A percentile compares a stretch with the other conserved stretches of the same genome.
Conservation (phyloP, 2,113 vertebrate species). For the Pomatorhinus ruficollis region DNA sequence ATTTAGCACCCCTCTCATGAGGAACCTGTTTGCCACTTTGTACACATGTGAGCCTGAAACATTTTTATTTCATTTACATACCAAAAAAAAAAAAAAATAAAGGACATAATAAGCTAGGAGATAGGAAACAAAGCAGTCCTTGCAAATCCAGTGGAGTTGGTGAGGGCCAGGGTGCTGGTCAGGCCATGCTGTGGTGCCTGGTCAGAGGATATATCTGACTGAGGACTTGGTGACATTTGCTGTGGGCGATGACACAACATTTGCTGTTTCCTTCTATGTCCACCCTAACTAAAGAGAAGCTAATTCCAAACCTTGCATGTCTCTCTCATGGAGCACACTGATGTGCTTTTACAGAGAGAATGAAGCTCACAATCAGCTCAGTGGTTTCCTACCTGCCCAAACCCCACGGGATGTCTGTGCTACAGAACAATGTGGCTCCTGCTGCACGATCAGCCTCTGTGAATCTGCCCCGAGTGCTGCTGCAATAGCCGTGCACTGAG, state of each 20-base stretch:
- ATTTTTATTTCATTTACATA: background rate
- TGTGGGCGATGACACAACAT: background rate
- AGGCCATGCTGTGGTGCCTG: background rate
- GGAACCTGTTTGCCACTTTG: background rate
- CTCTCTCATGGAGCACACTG: background rate
- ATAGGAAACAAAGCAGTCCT: background rate
- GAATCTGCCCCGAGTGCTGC: background rate
- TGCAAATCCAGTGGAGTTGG: background rate
- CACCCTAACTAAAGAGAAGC: background rate
- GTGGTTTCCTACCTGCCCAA: background rate
- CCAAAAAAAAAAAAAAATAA: background rate
- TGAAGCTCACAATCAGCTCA: rapidly evolving
- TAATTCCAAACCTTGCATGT: background rate
- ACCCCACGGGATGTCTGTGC: background rate
- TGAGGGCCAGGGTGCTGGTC: background rate
- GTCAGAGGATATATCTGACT: background rate
- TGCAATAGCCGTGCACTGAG: background rate
- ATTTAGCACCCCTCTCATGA: background rate
- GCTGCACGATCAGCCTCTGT: background rate
- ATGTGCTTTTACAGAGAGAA: background rate
- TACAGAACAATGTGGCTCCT: background rate
- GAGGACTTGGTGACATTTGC: background rate
- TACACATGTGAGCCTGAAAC: background rate
- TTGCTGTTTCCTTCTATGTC: background rate
- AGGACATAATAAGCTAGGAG: background rate